A percentile compares a stretch with the other conserved stretches of the same genome.
phyloP scores from a whole-genome alignment of 2,113 vertebrate species.

The Calidris pygmaea region DNA sequence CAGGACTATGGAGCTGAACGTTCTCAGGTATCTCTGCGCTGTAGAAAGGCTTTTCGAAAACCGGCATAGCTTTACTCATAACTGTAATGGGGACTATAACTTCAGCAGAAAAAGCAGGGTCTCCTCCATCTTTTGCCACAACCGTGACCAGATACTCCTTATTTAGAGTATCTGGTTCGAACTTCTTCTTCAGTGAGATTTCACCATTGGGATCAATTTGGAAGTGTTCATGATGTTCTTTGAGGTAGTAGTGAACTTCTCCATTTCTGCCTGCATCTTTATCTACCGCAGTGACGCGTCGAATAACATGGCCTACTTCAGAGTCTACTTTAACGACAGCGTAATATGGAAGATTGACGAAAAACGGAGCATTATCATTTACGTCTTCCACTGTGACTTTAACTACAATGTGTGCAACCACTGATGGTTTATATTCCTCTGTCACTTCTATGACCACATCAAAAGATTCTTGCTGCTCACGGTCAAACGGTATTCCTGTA shows the following conservation, averaged over 20 bases:
- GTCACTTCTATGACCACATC: constrained; percentile 92
- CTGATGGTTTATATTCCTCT: constrained; percentile 78
- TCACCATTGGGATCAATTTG: constrained; percentile 85
- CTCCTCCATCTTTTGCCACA: constrained; percentile 87
- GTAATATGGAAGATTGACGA: constrained; percentile 93
- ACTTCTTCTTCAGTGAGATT: constrained; percentile 85
- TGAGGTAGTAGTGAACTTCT: constrained; percentile 85
- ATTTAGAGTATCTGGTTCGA: constrained; percentile 86
- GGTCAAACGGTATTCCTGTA: constrained; percentile 91
- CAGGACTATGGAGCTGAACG: constrained; percentile 86
- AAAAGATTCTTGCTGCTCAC: constrained; percentile 85
- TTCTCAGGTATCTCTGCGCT: constrained; percentile 93
- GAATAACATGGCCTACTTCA: constrained; percentile 84
- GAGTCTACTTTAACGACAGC: constrained; percentile 89
- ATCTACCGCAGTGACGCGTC: constrained; percentile 87
- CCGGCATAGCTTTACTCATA: constrained; percentile 92
- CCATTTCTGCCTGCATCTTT: constrained; percentile 85
- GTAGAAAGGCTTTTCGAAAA: constrained; percentile 96
- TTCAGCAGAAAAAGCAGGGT: constrained; percentile 84
- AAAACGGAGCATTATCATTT: constrained; percentile 91
- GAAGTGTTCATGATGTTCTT: constrained; percentile 87
- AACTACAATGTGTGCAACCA: constrained; percentile 85
- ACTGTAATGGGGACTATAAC: constrained; percentile 87
- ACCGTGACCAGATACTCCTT: constrained; percentile 87
- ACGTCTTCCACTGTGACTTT: constrained; percentile 87